Conservation (phyloP, 2,888 invertebrate species). For the Elegia similella region DNA sequence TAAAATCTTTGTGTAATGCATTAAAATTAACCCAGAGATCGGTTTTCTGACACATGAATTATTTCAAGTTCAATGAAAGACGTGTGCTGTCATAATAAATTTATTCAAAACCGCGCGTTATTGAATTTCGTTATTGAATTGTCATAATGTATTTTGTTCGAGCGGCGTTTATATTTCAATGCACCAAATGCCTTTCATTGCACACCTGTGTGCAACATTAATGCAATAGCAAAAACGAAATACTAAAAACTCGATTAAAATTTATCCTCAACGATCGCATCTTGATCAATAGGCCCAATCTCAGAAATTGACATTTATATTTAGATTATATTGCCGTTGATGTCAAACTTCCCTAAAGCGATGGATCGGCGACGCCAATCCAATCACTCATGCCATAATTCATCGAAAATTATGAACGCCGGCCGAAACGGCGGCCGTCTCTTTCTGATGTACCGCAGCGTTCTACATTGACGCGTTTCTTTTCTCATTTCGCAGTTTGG, state of each 20-base stretch:
- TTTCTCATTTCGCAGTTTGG: conserved; percentile 82
- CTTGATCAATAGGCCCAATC: conserved; percentile 41
- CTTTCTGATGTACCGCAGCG: conserved; percentile 68
- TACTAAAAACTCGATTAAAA: conserved; percentile 16
- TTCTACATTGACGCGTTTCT: conserved; percentile 75
- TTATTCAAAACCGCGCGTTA: not conserved
- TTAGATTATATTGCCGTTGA: conserved; percentile 61
- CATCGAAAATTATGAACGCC: conserved; percentile 71
- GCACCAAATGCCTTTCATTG: conserved; percentile 14
- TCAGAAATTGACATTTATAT: conserved; percentile 54
- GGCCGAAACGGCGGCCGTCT: conserved; percentile 66
- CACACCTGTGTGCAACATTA: not conserved
- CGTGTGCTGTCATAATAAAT: not conserved
- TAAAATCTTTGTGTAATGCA: too few relatives aligned
- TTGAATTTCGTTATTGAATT: conserved; percentile 7
- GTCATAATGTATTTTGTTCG: not conserved
- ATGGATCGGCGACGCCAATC: conserved; percentile 69
- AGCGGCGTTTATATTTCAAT: conserved; percentile 5
- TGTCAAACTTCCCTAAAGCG: conserved; percentile 71
- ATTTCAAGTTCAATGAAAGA: not conserved
- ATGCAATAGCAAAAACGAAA: not conserved
- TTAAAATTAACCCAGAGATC: not conserved
- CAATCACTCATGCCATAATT: conserved; percentile 75
- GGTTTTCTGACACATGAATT: conserved; percentile 3
- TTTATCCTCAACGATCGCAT: conserved; percentile 33